These are phyloP conservation scores for Chelidonichthys spinosus DNA, from an alignment of 2,797 vertebrate species.

Conservation along the genomic window DNA sequence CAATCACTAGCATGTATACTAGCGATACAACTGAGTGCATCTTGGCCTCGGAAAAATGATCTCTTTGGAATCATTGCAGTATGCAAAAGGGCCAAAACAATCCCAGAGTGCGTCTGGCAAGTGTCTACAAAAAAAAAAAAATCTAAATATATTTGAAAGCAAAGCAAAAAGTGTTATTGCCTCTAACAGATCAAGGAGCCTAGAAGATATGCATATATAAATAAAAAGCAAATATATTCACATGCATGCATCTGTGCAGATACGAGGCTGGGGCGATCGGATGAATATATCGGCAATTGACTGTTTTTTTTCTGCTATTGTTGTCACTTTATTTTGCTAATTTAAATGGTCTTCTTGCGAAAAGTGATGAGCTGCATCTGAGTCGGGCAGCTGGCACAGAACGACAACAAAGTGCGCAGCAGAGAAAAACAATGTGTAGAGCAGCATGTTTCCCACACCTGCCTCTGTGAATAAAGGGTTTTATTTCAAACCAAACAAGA, in stretches of 20 bases:
- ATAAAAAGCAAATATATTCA: neutral
- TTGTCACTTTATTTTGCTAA: neutral
- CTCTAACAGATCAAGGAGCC: neutral
- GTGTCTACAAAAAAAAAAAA: neutral
- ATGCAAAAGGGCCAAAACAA: conserved; percentile 8
- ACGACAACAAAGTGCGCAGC: neutral
- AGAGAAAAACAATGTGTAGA: neutral
- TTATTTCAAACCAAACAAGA: neutral
- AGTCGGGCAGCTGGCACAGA: neutral
- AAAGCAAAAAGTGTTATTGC: neutral
- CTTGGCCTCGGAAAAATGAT: neutral
- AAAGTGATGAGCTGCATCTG: neutral
- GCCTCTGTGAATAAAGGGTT: neutral
- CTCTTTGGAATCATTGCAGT: neutral
- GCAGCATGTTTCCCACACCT: neutral
- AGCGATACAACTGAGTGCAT: neutral
- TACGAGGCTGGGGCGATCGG: neutral
- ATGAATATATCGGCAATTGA: neutral
- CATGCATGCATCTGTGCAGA: neutral
- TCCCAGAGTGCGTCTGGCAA: neutral
- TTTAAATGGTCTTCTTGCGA: neutral
- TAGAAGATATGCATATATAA: no score
- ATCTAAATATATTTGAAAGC: neutral
- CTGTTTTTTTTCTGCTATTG: neutral
- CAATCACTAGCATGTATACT: neutral